Percentiles rank a stretch among this genome's conserved stretches.
phyloP scores from a whole-genome alignment of 2,888 invertebrate species.

The Agrotis exclamationis region DNA sequence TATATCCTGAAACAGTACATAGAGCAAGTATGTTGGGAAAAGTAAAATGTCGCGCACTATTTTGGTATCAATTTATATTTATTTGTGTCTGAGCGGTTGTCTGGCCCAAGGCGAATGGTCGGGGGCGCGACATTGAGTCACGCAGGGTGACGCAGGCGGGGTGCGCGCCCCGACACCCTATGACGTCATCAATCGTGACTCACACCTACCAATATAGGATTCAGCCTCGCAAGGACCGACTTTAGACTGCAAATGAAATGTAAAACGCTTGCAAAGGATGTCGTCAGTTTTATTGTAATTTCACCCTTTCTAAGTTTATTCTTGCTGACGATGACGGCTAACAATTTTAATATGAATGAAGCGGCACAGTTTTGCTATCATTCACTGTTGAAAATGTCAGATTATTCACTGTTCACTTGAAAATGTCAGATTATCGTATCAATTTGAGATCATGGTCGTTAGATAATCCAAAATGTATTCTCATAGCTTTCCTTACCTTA shows the following conservation, averaged over 20 bases:
- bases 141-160: conserved; percentile 78
- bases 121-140: conserved; percentile 79
- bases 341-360: conserved; percentile 41
- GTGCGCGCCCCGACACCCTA: conserved; percentile 79
- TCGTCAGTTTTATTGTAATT: conserved; percentile 65
- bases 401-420: conserved; percentile 8
- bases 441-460: conserved; percentile 42
- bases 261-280: conserved; percentile 62
- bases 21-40: neutral
- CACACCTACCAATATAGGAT: conserved; percentile 77
- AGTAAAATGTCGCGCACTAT: conserved; percentile 50
- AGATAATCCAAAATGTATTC: conserved; percentile 23
- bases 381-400: conserved; percentile 2
- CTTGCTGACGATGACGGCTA: conserved; percentile 28
- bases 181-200: conserved; percentile 83
- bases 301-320: conserved; percentile 61
- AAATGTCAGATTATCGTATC: conserved; percentile 29
- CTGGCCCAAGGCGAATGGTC: conserved; percentile 68
- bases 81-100: conserved; percentile 75
- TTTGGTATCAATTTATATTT: conserved; percentile 73
- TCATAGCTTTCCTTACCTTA: neutral
- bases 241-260: conserved; percentile 64
- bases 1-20: conserved; percentile 4
- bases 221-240: conserved; percentile 65
- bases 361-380: conserved; percentile 4